Percentiles rank a stretch among this genome's conserved stretches.
These are phyloP conservation scores for Drosophila sordidapex DNA, from an alignment of 2,888 invertebrate genomes.

Conservation along the genomic window DNA sequence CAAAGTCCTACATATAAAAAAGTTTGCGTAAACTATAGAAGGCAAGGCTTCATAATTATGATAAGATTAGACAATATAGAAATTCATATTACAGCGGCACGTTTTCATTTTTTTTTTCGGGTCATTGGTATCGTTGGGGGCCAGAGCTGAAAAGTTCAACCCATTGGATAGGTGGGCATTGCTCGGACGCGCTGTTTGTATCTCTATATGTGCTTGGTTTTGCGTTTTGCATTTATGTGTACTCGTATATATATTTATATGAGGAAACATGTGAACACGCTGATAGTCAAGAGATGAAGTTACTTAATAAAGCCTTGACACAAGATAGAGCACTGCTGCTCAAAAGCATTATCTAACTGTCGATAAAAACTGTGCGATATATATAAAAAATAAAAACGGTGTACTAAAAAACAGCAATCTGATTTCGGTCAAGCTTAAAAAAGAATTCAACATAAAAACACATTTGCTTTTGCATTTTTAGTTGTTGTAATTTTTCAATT, in stretches of 20 bases:
- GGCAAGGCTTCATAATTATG: constrained; percentile 11
- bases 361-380: background rate
- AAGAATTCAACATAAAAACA: background rate
- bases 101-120: constrained; percentile 39
- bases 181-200: constrained; percentile 29
- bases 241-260: constrained; percentile 14
- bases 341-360: background rate
- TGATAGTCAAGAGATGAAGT: constrained; percentile 47
- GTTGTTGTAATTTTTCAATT: too few species aligned
- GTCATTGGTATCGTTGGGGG: constrained; percentile 55
- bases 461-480: background rate
- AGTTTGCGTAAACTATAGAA: constrained; percentile 9
- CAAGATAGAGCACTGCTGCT: constrained; percentile 11
- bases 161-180: constrained; percentile 38
- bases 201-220: constrained; percentile 28
- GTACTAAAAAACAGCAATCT: background rate
- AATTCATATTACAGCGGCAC: constrained; percentile 43
- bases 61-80: constrained; percentile 47
- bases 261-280: constrained; percentile 47
- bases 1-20: constrained; percentile 17
- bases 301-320: constrained; percentile 42
- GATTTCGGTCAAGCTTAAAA: background rate
- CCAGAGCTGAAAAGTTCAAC: constrained; percentile 44
- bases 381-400: background rate
- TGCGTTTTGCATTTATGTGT: background rate